Evolutionary conservation across 2,797 vertebrate genomes (phyloP), one percentile per base, ranked within the genome.

Genomic region (Siniperca undulata): DNA sequence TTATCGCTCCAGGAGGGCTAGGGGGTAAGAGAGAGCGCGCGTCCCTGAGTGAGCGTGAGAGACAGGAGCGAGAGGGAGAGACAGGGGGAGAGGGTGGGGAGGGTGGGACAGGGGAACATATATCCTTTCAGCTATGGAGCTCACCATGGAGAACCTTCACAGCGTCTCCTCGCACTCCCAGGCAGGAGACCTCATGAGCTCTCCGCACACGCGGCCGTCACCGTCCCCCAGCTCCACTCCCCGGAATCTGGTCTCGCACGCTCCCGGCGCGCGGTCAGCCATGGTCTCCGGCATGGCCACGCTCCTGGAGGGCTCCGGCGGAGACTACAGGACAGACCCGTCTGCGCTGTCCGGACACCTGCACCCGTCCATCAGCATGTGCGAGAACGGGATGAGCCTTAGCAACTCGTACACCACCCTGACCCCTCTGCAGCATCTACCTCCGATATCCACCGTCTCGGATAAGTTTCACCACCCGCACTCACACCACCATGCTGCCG

Each of bases 321-420:
- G 95, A 11, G 95, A 97, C 67, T 97, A 97, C 94, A 96, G 98
- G 70, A 89, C 96, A 46, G 94, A 97, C 83, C 92, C 96, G 40
- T 92, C 94, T 69, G 93, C 94, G 86, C 93, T 97, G 87, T 95
- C 90, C 84, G 96, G 91, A 74, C 97, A 98, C 84, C 94, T 99
- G 83, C 98, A 99, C 93, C 97, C 97, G 40, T 97, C 97, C 82
- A 98, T 99, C 97, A 97, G 96, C 94, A 98, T 99, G 98, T 99
- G 98, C 91, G 98, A 99, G 83, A 97, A 91, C 53, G 97, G 97
- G 52, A 97, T 98, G 97, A 97, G 97, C 93, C 94, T 99, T 36
- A 97, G 97, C 89, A 97, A 97, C 95, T 98, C 97, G 17, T 98
- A 99, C 95, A 98, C 98, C 78, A 98, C 98, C 24, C 96, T 99